Evolutionary conservation across 1,140 invertebrate species (phyloP), one percentile per base, ranked within the genome.

Genomic region (Trachymyrmex septentrionalis): DNA sequence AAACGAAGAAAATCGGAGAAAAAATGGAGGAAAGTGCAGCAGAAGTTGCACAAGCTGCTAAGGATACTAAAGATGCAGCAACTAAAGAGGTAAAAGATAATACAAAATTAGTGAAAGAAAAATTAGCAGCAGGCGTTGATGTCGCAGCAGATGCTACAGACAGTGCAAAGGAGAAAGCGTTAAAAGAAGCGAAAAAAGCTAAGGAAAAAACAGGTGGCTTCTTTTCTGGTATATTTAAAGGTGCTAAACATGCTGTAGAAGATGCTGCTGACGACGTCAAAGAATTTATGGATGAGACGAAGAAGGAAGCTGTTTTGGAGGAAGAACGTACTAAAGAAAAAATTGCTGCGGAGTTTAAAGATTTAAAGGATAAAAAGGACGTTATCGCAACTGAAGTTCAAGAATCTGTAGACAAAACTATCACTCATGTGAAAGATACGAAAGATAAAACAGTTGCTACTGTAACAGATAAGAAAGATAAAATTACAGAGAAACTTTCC

Each of bases 181-280:
- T 10, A 1, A 71, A 84, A 53, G 72, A 50, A 66, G 59, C 57
- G 7, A 87, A 90, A 27, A 76, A 90, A 55, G 77, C 81, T 63
- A 77, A 76, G 61, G 67, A 27, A 0, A 75, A 38, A 64, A 66
- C 44, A 63, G 72, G 16, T 90, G 84, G 84, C 6, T 72, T 91
- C 7, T 76, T 91, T 4, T 89, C 90, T 0, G 90, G 89, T 0
- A 91, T 91, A 0, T 87, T 91, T 12, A 91, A 87, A 81, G 86
- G 85, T 16, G 66, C 77, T 0, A 92, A 90, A 67, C 66, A 94
- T 57, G 73, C 91, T 9, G 88, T 89, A 2, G 92, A 93, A 66
- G 92, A 94, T 72, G 64, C 92, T 16, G 86, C 91, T 16, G 91
- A 93, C n/a, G 92, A 93, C 7, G 89, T 91, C 1, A 92, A 92